Evolutionary conservation across 2,888 invertebrate genomes (phyloP), one percentile per base, ranked within the genome.

Genomic region (Ormyrus labotus): DNA sequence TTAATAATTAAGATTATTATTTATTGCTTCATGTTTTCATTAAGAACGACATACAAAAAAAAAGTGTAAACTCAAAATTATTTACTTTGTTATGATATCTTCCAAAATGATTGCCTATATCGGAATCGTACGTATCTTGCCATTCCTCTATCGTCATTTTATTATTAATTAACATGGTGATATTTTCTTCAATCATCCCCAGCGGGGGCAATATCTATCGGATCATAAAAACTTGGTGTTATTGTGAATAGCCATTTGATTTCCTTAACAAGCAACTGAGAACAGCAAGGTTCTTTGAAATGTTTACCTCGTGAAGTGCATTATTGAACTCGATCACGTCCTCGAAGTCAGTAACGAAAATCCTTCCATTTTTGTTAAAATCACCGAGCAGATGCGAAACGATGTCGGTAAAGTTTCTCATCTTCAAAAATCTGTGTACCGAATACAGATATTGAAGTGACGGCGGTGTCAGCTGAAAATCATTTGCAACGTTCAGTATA

Each of bases 311-410:
- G 47, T 77, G 69, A 8, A 82, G 76, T 3, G 65, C 79, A 11
- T 79, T 73, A 13, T 79, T 79, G 60, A 82, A 82, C 6, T 65
- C 60, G 6, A 79, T 70, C 10, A 82, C 82, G 57, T 82, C 82
- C 10, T 79, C 58, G 13, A 57, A 79, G 19, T 76, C 69, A 1
- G 64, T 65, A 0, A 79, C 60, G 47, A 61, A 70, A 0, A 50
- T 8, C 0, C 71, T 63, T 0, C 6, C 53, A 7, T 70, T 10
- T 4, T 47, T 7, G 13, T 34, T 48, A 48, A 72, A 6, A 19
- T 71, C 13, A 8, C n/a, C 65, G 8, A 63, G 11, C 19, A 82
- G 34, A 47, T 79, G 57, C 7, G 73, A 34, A 5, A 73, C 13
- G 5, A 79, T 77, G 2, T 55, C 76, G 3, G 64, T 61, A 5